Percentiles rank a stretch among this genome's conserved stretches.
Evolutionary conservation across 2,888 invertebrate species (phyloP).

Genomic region (Thymelicus sylvestris): DNA sequence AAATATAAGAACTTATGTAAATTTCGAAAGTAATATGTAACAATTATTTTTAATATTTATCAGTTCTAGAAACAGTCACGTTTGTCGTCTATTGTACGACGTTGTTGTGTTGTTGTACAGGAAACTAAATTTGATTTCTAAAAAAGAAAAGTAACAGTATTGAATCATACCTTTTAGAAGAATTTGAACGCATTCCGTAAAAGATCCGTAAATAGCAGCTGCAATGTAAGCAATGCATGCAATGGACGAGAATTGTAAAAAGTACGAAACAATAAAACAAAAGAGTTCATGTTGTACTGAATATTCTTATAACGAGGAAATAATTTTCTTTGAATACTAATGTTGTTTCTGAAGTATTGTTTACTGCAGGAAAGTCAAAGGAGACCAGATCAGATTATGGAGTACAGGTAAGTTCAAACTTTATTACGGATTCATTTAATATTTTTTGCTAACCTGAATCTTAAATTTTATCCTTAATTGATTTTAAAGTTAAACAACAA

Average conservation of each 20-base stretch:
- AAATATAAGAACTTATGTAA: too few relatives aligned
- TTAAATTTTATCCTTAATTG: too few relatives aligned
- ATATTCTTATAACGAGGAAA: constrained; percentile 7
- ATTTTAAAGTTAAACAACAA: too few relatives aligned
- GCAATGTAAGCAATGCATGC: not conserved
- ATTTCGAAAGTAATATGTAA: too few relatives aligned
- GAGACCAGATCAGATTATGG: not conserved
- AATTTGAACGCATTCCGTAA: not conserved
- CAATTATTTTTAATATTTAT: too few relatives aligned
- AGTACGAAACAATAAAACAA: constrained; percentile 1
- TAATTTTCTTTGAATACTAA: constrained; percentile 1
- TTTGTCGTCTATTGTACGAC: too few relatives aligned
- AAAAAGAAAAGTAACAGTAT: not conserved
- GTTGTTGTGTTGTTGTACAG: too few relatives aligned
- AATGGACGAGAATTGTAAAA: constrained; percentile 2
- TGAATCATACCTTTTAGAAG: not conserved
- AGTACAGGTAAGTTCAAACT: not conserved
- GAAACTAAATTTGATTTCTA: not conserved
- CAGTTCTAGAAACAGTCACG: too few relatives aligned
- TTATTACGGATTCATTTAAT: too few relatives aligned
- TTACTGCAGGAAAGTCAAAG: not conserved
- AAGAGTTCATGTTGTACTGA: constrained; percentile 1
- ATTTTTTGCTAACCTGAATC: too few relatives aligned
- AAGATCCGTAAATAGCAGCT: constrained; percentile 4
- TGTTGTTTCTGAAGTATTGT: not conserved